Percentiles rank a stretch among this genome's conserved stretches.
These are phyloP conservation scores for Trichonephila clavipes DNA, from an alignment of 1,140 invertebrate genomes.

Conservation along the genomic window DNA sequence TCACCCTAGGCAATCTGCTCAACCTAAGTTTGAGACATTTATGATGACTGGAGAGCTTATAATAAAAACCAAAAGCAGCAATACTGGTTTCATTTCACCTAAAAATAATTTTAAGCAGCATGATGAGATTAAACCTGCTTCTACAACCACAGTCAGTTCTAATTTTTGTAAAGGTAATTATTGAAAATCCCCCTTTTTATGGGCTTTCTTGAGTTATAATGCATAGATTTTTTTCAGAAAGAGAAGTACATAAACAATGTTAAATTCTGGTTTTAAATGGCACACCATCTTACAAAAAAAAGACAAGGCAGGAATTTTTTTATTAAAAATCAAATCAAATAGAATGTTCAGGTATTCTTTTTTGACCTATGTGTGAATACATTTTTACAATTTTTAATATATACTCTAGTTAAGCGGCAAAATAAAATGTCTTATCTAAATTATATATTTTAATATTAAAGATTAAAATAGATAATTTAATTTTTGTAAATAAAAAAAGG, in stretches of 20 bases:
- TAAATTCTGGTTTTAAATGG: neutral
- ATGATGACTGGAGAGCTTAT: slow-evolving; percentile 99
- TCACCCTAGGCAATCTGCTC: slow-evolving; percentile 5
- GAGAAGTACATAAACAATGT: neutral
- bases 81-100: slow-evolving; percentile 28
- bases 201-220: neutral
- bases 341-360: no score
- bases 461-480: no score
- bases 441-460: no score
- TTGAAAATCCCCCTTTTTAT: neutral
- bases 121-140: neutral
- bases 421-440: no score
- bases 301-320: no score
- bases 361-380: no score
- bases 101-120: slow-evolving; percentile 36
- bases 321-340: no score
- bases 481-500: no score
- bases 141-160: neutral
- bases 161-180: neutral
- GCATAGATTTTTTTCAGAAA: neutral
- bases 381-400: no score
- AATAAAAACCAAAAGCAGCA: slow-evolving; percentile 84
- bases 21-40: slow-evolving; percentile 90
- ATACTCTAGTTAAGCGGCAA: no score
- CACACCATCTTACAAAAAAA: no score